A percentile compares a stretch with the other conserved stretches of the same genome.
phyloP scores from a whole-genome alignment of 2,888 invertebrate genomes.

The Pedicia rivosa region DNA sequence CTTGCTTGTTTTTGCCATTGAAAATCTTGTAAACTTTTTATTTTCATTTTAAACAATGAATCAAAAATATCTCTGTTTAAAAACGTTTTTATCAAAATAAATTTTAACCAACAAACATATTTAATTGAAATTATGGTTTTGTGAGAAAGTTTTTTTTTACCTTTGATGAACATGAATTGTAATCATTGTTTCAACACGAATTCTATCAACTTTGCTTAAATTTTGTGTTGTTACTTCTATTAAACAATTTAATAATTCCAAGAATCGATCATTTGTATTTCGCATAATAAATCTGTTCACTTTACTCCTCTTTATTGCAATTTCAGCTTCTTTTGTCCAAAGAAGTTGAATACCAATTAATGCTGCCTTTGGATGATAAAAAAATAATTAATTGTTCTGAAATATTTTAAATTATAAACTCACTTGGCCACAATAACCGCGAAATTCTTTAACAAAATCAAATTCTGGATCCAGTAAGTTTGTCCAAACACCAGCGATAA shows the following conservation, averaged over 20 bases:
- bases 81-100: no score
- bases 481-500: slow-evolving; percentile 49
- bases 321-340: slow-evolving; percentile 67
- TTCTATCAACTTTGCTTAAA: slow-evolving; percentile 48
- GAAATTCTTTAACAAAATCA: slow-evolving; percentile 50
- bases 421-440: slow-evolving; percentile 57
- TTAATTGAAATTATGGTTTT: not conserved
- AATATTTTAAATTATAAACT: slow-evolving; percentile 4
- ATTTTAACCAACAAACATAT: no score
- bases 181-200: slow-evolving; percentile 65
- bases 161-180: slow-evolving; percentile 78
- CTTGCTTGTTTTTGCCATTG: slow-evolving; percentile 74
- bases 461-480: slow-evolving; percentile 49
- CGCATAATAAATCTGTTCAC: slow-evolving; percentile 59
- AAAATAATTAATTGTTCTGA: not conserved
- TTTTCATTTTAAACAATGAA: slow-evolving; percentile 47
- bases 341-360: slow-evolving; percentile 61
- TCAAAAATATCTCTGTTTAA: slow-evolving; percentile 77
- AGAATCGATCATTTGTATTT: slow-evolving; percentile 54
- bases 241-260: slow-evolving; percentile 55
- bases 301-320: slow-evolving; percentile 46
- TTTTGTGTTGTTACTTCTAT: slow-evolving; percentile 66
- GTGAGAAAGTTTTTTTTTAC: no score
- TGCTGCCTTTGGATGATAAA: slow-evolving; percentile 41
- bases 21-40: slow-evolving; percentile 50